Evolutionary conservation across 2,797 vertebrate species (phyloP).

Genomic region (Enteromius argenteus): DNA sequence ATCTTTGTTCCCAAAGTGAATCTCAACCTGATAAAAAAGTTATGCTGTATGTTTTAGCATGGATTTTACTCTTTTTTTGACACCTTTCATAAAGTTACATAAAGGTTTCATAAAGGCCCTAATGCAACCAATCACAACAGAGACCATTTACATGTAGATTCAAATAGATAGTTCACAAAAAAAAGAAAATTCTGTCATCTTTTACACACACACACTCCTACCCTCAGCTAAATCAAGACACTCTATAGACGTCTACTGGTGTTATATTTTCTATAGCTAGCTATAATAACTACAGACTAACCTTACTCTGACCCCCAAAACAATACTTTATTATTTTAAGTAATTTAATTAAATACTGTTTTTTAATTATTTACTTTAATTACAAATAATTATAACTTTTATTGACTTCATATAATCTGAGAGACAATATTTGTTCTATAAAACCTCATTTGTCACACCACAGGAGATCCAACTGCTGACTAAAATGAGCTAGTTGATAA

Average conservation of each 20-base stretch:
- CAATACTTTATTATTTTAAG: neutral
- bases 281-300: conserved; percentile 57
- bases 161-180: neutral
- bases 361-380: neutral
- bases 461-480: neutral
- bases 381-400: neutral
- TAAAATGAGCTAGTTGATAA: too few relatives aligned
- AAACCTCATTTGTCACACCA: neutral
- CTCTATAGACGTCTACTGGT: neutral
- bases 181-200: neutral
- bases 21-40: neutral
- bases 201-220: neutral
- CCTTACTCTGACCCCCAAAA: neutral
- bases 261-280: neutral
- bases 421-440: neutral
- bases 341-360: neutral
- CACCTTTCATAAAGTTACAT: neutral
- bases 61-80: neutral
- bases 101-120: neutral
- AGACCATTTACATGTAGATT: neutral
- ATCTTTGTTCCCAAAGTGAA: neutral
- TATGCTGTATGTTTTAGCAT: neutral
- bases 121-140: neutral
- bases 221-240: conserved; percentile 77
- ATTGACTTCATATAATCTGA: neutral